Percentiles rank a stretch among this genome's conserved stretches.
Conservation (phyloP, 2,888 invertebrate species). For the Crocallis elinguaria region DNA sequence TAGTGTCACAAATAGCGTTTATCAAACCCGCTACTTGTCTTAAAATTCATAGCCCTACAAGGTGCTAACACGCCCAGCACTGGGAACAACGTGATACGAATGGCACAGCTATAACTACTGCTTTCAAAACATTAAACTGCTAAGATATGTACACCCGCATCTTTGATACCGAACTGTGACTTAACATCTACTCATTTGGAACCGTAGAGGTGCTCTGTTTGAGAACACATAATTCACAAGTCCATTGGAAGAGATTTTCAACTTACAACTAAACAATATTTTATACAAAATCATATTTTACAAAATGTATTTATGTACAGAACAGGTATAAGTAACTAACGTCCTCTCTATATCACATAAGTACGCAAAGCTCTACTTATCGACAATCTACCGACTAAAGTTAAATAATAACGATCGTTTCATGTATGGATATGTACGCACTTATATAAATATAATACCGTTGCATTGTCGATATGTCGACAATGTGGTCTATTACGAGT, state of each 20-base stretch:
- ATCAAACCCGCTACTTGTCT: slow-evolving; percentile 11
- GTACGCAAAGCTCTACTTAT: slow-evolving; percentile 67
- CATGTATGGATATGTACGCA: slow-evolving; percentile 72
- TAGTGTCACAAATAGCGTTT: slow-evolving; percentile 13
- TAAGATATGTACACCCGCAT: slow-evolving; percentile 32
- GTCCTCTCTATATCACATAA: slow-evolving; percentile 81
- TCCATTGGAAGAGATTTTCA: slow-evolving; percentile 61
- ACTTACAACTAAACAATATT: slow-evolving; percentile 49
- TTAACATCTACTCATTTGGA: slow-evolving; percentile 49
- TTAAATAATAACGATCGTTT: slow-evolving; percentile 63
- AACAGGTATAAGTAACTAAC: slow-evolving; percentile 71
- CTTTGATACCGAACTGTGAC: slow-evolving; percentile 35
- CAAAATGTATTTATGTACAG: slow-evolving; percentile 70
- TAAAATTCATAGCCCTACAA: slow-evolving; percentile 7
- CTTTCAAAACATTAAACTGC: slow-evolving; percentile 36
- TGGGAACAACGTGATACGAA: slow-evolving; percentile 39
- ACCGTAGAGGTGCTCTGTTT: slow-evolving; percentile 48
- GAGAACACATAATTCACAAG: slow-evolving; percentile 49
- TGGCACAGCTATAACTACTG: slow-evolving; percentile 49
- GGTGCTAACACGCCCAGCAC: slow-evolving; percentile 29
- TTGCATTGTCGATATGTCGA: slow-evolving; percentile 55
- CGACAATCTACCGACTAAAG: slow-evolving; percentile 60
- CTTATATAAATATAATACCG: slow-evolving; percentile 72
- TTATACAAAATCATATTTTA: slow-evolving; percentile 53
- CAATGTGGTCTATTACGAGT: slow-evolving; percentile 60